Evolutionary conservation across 2,113 vertebrate genomes (phyloP).

Genomic region (pig (Sus scrofa)): DNA sequence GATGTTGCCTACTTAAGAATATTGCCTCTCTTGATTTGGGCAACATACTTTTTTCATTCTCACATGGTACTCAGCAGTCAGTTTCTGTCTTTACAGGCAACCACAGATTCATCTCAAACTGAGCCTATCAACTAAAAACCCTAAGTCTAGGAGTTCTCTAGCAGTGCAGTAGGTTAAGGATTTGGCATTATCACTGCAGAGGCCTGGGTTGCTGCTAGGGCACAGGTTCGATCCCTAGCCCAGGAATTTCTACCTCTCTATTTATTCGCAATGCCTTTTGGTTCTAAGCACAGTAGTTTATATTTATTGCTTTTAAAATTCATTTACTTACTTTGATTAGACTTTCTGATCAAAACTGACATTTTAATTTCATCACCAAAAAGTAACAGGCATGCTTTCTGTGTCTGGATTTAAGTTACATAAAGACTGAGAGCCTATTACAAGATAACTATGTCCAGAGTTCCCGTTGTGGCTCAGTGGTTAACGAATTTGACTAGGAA

Average conservation of each 20-base stretch:
- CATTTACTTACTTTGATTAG: background rate
- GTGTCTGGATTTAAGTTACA: background rate
- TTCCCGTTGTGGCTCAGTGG: too few relatives aligned
- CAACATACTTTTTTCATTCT: background rate
- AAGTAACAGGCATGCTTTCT: background rate
- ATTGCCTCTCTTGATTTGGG: background rate
- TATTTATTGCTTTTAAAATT: conserved; percentile 42
- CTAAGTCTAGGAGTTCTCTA: background rate
- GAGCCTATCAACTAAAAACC: conserved; percentile 3
- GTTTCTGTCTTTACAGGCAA: background rate
- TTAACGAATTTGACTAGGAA: too few relatives aligned
- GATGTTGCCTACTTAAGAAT: conserved; percentile 7
- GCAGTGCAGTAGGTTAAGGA: too few relatives aligned
- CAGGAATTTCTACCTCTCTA: background rate
- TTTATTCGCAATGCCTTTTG: conserved; percentile 27
- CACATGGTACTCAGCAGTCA: background rate
- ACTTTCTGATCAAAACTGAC: conserved; percentile 47
- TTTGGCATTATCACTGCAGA: too few relatives aligned
- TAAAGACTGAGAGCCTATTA: background rate
- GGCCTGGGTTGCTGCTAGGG: too few relatives aligned
- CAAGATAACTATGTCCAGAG: background rate
- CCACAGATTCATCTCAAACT: background rate
- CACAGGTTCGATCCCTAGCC: too few relatives aligned
- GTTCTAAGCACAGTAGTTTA: background rate
- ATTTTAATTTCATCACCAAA: background rate